phyloP scores from a whole-genome alignment of 2,888 invertebrate genomes.

The Teleogryllus oceanicus region DNA sequence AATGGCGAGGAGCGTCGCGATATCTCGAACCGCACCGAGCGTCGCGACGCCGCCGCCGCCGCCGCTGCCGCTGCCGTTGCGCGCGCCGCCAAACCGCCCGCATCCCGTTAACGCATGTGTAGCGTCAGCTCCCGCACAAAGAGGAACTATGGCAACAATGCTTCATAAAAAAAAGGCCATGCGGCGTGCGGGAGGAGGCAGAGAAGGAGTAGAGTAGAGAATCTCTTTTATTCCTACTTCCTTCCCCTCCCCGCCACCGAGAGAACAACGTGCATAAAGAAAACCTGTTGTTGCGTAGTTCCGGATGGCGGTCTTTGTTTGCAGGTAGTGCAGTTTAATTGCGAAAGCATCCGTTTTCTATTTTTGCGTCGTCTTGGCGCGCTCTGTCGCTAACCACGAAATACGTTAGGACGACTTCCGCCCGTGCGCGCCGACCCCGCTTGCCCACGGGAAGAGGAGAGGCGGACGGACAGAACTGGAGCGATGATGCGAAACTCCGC shows the following conservation, averaged over 20 bases:
- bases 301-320: background rate
- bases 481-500: background rate
- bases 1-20: background rate
- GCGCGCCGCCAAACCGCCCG: background rate
- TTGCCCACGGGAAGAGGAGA: background rate
- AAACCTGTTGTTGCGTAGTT: background rate
- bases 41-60: background rate
- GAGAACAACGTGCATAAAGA: background rate
- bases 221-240: slow-evolving; percentile 6
- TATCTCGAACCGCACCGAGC: background rate
- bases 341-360: slow-evolving; percentile 6
- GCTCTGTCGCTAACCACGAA: background rate
- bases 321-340: slow-evolving; percentile 18
- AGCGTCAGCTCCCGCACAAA: background rate
- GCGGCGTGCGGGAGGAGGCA: background rate
- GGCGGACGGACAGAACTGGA: background rate
- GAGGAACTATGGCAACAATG: slow-evolving; percentile 1
- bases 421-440: background rate
- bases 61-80: background rate
- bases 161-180: background rate
- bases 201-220: background rate
- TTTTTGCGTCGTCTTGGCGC: background rate
- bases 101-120: background rate
- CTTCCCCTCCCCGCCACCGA: background rate
- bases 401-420: background rate